A percentile compares a stretch with the other conserved stretches of the same genome.
Conservation (phyloP, 2,888 invertebrate species). For the Anoplius nigerrimus region DNA sequence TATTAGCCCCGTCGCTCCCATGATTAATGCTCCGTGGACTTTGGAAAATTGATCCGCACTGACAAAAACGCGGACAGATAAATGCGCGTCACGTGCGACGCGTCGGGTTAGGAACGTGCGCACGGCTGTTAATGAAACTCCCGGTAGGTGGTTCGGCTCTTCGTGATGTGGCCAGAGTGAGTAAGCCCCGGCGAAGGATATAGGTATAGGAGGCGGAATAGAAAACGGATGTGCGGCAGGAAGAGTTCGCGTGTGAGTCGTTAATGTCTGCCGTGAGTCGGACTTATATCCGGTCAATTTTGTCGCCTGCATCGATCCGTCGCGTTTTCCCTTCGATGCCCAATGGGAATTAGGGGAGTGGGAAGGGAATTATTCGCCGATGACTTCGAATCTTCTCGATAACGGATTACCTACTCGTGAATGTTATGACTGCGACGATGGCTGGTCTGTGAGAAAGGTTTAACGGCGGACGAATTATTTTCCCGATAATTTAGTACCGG, state of each 20-base stretch:
- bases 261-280: conserved; percentile 32
- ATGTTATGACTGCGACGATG: too few relatives aligned
- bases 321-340: conserved; percentile 30
- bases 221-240: conserved; percentile 28
- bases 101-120: conserved; percentile 60
- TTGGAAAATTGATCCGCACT: conserved; percentile 65
- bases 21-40: conserved; percentile 66
- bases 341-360: conserved; percentile 51
- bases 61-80: conserved; percentile 57
- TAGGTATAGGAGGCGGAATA: background rate
- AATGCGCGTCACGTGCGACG: conserved; percentile 72
- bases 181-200: background rate
- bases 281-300: conserved; percentile 37
- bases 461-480: too few relatives aligned
- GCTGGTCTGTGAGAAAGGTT: too few relatives aligned
- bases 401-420: too few relatives aligned
- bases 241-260: conserved; percentile 50
- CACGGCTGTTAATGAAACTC: conserved; percentile 66
- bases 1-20: conserved; percentile 63
- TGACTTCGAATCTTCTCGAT: too few relatives aligned
- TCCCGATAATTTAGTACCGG: too few relatives aligned
- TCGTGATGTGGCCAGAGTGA: conserved; percentile 58
- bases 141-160: conserved; percentile 51
- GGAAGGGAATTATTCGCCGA: too few relatives aligned
- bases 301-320: conserved; percentile 32